Conservation (phyloP, 2,797 vertebrate species). For the Aplochiton taeniatus region DNA sequence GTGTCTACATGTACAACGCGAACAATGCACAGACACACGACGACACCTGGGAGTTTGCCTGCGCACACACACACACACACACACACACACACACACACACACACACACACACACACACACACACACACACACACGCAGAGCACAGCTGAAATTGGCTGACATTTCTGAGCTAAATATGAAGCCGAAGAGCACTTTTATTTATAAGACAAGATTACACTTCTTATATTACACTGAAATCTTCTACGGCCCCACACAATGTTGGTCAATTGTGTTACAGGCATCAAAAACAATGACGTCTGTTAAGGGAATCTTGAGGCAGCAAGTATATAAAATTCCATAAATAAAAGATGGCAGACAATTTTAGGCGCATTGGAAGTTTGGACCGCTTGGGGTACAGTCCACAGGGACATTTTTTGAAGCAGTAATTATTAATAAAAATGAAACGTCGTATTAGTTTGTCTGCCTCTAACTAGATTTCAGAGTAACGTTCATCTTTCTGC, state of each 20-base stretch:
- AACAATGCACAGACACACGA: conserved; percentile 12
- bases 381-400: conserved; percentile 49
- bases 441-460: conserved; percentile 66
- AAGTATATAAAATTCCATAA: conserved; percentile 63
- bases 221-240: conserved; percentile 49
- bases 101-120: conserved; percentile 3
- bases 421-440: conserved; percentile 67
- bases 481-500: not conserved
- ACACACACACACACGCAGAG: not conserved
- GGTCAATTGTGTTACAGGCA: conserved; percentile 54
- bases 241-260: conserved; percentile 5
- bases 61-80: not conserved
- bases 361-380: conserved; percentile 67
- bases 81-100: not conserved
- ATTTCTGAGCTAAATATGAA: conserved; percentile 36
- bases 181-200: conserved; percentile 46
- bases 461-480: conserved; percentile 55
- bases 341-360: conserved; percentile 66
- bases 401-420: conserved; percentile 42
- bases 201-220: conserved; percentile 51
- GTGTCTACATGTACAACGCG: not conserved
- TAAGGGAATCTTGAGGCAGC: conserved; percentile 57
- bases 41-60: not conserved
- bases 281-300: conserved; percentile 61
- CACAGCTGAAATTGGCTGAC: too few species aligned